phyloP scores from a whole-genome alignment of 2,888 invertebrate genomes.

The Synanthedon myopaeformis region DNA sequence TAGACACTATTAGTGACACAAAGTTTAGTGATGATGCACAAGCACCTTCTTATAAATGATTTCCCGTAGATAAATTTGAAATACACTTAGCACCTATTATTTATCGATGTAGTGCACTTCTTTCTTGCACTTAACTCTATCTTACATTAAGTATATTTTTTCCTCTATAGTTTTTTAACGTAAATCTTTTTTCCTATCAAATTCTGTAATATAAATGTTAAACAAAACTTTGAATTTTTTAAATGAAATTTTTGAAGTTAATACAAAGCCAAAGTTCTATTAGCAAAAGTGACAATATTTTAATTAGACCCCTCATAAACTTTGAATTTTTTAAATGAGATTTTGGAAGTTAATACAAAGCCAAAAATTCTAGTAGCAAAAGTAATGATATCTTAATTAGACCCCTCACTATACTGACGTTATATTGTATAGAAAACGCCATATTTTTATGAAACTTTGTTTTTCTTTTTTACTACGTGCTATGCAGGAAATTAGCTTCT shows the following conservation, averaged over 20 bases:
- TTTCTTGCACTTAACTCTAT: constrained; percentile 21
- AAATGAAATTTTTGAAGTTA: too few species aligned
- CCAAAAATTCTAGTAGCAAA: neutral
- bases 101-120: constrained; percentile 30
- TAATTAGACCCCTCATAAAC: neutral
- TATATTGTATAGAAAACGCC: constrained; percentile 24
- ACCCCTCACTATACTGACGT: neutral
- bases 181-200: too few species aligned
- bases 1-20: neutral
- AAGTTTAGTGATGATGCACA: constrained; percentile 25
- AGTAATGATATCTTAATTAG: neutral
- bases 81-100: constrained; percentile 10
- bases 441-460: constrained; percentile 45
- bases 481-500: constrained; percentile 70
- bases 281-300: neutral
- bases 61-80: constrained; percentile 10
- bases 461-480: constrained; percentile 55
- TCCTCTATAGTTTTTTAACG: too few species aligned
- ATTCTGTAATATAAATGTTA: too few species aligned
- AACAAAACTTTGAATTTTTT: too few species aligned
- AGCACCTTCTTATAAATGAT: constrained; percentile 26
- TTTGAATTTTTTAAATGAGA: too few species aligned
- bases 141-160: constrained; percentile 5
- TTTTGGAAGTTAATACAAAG: too few species aligned
- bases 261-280: too few species aligned